Evolutionary conservation across 2,888 invertebrate species (phyloP).

Genomic region (Gastrophysa polygoni): DNA sequence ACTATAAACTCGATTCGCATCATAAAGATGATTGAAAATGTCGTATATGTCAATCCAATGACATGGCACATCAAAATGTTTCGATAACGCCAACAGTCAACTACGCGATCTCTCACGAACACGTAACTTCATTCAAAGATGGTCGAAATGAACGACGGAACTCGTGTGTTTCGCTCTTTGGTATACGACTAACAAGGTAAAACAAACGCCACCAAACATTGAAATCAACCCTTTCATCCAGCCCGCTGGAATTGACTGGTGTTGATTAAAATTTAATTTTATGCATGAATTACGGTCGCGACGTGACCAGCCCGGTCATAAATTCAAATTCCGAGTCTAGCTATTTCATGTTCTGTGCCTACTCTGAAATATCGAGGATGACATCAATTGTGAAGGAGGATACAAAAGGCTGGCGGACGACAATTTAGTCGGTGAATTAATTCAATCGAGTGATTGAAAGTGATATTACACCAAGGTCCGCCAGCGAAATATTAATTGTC

Average conservation of each 20-base stretch:
- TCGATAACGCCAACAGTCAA: too few species aligned
- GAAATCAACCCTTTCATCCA: conserved; percentile 19
- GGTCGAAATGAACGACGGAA: too few species aligned
- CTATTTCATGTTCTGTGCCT: conserved; percentile 9
- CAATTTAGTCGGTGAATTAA: not conserved
- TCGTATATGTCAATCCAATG: too few species aligned
- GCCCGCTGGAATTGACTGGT: conserved; percentile 31
- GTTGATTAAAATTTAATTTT: conserved; percentile 42
- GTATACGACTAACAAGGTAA: too few species aligned
- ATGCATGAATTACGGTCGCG: conserved; percentile 36
- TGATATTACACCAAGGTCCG: not conserved
- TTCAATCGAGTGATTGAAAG: not conserved
- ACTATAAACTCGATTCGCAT: too few species aligned
- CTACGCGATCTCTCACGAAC: too few species aligned
- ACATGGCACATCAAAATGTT: too few species aligned
- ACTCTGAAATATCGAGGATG: conserved; percentile 10
- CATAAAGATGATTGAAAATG: too few species aligned
- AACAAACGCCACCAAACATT: not conserved
- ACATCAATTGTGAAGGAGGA: not conserved
- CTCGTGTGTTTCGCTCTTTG: too few species aligned
- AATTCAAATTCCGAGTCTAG: conserved; percentile 22
- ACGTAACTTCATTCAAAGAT: too few species aligned
- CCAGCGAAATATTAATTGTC: not conserved
- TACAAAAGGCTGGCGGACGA: conserved; percentile 1
- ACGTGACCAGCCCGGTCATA: conserved; percentile 23